Conservation (phyloP, 1,140 invertebrate genomes). For the Drosophila auraria region DNA sequence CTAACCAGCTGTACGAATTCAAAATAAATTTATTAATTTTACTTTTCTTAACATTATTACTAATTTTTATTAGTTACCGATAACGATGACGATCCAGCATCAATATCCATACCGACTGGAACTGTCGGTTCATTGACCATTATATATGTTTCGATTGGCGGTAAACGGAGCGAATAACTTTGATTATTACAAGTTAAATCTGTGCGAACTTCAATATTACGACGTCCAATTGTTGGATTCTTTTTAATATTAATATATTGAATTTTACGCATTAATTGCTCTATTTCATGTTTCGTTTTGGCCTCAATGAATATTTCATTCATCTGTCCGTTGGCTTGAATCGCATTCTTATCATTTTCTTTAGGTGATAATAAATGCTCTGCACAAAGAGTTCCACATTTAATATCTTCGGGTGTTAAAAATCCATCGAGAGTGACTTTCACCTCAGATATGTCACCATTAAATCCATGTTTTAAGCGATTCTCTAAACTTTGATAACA, state of each 20-base stretch:
- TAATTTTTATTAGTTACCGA: slow-evolving; percentile 1
- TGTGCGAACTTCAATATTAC: slow-evolving; percentile 94
- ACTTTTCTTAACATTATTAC: slow-evolving; percentile 18
- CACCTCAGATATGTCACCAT: slow-evolving; percentile 82
- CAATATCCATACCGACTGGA: slow-evolving; percentile 14
- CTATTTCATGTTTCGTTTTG: slow-evolving; percentile 94
- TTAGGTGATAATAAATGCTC: slow-evolving; percentile 75
- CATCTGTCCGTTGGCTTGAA: slow-evolving; percentile 87
- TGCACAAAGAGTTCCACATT: slow-evolving; percentile 80
- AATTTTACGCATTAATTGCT: slow-evolving; percentile 93
- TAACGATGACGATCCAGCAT: slow-evolving; percentile 22
- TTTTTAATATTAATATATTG: slow-evolving; percentile 95
- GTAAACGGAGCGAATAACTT: slow-evolving; percentile 64
- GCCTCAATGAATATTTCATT: slow-evolving; percentile 96
- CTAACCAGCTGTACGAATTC: slow-evolving; percentile 20
- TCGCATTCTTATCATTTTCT: slow-evolving; percentile 14
- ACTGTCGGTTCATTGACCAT: slow-evolving; percentile 77
- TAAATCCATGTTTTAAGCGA: slow-evolving; percentile 81
- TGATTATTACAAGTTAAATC: slow-evolving; percentile 88
- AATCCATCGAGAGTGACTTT: slow-evolving; percentile 63
- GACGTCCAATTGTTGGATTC: slow-evolving; percentile 95
- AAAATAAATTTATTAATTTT: slow-evolving; percentile 9
- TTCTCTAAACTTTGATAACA: slow-evolving; percentile 96
- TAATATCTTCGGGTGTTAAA: slow-evolving; percentile 70
- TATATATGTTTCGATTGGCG: slow-evolving; percentile 82